Evolutionary conservation across 2,797 vertebrate genomes (phyloP), one percentile per base, ranked within the genome.

Genomic region (Hipposideros larvatus): DNA sequence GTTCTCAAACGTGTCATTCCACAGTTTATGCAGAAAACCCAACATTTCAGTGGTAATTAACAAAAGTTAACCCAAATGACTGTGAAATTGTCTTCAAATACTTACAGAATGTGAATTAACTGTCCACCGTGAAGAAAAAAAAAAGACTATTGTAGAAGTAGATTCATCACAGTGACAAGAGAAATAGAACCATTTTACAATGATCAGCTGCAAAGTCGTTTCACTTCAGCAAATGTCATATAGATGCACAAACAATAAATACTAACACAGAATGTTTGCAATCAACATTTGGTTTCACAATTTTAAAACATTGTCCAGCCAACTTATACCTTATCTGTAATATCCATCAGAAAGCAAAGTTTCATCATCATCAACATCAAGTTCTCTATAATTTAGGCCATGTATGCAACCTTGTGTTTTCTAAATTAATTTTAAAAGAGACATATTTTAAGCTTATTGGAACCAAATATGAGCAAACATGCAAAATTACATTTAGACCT

Each of bases 11-110:
- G 63, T n/a, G 90, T 84, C 15, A 74, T 90, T 96, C 90, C 57
- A 53, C 46, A 87, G 51, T 83, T 96, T 70, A 91, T 85, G 63
- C 61, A 43, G 53, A 91, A 96, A 94, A 43, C 16, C 66, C 63
- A 63, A 9, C 66, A 91, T 96, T 95, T 94, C 57, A 51, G 16
- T 83, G 75, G 51, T 90, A 93, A 93, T 96, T 93, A 97, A 87
- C 55, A 93, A 73, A 97, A 95, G 66, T 61, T 75, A 90, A 95
- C 93, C 78, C 90, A 95, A 46, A 91, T 86, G 51, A 84, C 37
- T 87, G 15, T 66, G 41, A 34, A 94, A 91, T 13, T 82, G 66
- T 86, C 73, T 86, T 95, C 89, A 96, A 59, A 73, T 73, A 80
- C 14, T 84, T 83, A 78, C 28, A 94, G 65, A 87, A 93, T 93